Percentiles rank a stretch among this genome's conserved stretches.
These are phyloP conservation scores for Glareola pratincola DNA, from an alignment of 2,113 vertebrate genomes.

Conservation along the genomic window DNA sequence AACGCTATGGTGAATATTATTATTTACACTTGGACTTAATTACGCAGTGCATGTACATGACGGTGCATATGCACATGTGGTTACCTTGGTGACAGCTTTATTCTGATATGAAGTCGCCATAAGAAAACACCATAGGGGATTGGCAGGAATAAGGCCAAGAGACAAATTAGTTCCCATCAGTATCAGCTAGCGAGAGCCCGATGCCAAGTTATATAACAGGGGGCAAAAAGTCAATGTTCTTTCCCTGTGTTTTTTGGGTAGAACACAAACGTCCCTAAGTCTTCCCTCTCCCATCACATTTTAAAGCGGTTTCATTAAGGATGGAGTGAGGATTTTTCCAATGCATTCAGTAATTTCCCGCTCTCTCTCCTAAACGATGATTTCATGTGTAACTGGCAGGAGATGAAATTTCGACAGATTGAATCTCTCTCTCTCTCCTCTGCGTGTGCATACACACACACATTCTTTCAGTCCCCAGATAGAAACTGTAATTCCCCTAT, in stretches of 20 bases:
- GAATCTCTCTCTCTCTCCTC: constrained; percentile 56
- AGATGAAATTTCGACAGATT: constrained; percentile 69
- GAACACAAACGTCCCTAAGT: neutral
- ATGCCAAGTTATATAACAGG: constrained; percentile 27
- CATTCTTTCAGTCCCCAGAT: constrained; percentile 71
- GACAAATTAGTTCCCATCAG: constrained; percentile 51
- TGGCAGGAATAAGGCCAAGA: constrained; percentile 53
- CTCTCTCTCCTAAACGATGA: constrained; percentile 45
- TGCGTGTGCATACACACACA: neutral
- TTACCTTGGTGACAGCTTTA: constrained; percentile 61
- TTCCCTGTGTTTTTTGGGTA: neutral
- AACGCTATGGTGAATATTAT: neutral
- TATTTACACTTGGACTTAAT: constrained; percentile 40
- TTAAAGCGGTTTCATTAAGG: constrained; percentile 69
- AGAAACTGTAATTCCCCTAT: constrained; percentile 74
- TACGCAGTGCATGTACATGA: neutral
- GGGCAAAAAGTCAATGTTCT: neutral
- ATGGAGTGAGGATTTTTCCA: constrained; percentile 59
- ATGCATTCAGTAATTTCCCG: constrained; percentile 42
- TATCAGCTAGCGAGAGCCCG: neutral
- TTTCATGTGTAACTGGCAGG: constrained; percentile 73
- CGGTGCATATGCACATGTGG: constrained; percentile 36
- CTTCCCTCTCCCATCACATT: constrained; percentile 30
- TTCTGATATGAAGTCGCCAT: constrained; percentile 2
- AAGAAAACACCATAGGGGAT: constrained; percentile 25